These are phyloP conservation scores for Amblyopsis rosae DNA, from an alignment of 2,113 vertebrate species.

Conservation along the genomic window DNA sequence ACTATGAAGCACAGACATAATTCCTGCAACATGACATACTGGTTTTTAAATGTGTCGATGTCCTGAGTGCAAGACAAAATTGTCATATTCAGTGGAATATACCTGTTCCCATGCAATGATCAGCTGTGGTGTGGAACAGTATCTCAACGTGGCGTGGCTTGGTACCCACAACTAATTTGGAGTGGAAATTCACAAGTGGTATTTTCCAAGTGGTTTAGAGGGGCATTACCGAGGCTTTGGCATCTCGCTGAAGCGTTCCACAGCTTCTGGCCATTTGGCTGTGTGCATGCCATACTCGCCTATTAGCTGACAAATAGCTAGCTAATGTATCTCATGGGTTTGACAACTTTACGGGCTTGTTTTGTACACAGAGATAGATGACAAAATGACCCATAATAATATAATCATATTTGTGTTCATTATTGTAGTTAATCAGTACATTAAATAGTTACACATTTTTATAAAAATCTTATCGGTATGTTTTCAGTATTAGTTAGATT, in stretches of 20 bases:
- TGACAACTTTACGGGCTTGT: background rate
- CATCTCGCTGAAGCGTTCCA: conserved; percentile 49
- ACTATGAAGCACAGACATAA: conserved; percentile 17
- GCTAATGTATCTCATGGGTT: background rate
- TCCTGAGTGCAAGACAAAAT: conserved; percentile 35
- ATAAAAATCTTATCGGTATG: too few species aligned
- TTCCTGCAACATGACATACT: conserved; percentile 15
- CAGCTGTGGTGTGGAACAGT: conserved; percentile 22
- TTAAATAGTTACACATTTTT: too few species aligned
- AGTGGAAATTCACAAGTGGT: conserved; percentile 61
- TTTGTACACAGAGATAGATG: too few species aligned
- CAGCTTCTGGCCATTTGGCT: conserved; percentile 41
- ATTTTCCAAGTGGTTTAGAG: conserved; percentile 66
- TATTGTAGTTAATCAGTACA: too few species aligned
- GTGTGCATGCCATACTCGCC: conserved; percentile 27
- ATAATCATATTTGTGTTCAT: too few species aligned
- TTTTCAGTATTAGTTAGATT: too few species aligned
- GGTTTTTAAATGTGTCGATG: conserved; percentile 3
- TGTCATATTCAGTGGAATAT: conserved; percentile 41
- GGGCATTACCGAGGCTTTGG: conserved; percentile 65
- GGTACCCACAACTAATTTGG: conserved; percentile 7
- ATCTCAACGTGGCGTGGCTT: background rate
- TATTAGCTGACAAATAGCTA: conserved; percentile 21
- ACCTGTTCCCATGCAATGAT: conserved; percentile 50
- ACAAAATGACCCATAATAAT: too few species aligned